Evolutionary conservation across 2,888 invertebrate species (phyloP).

Genomic region (Caradrina clavipalpis): DNA sequence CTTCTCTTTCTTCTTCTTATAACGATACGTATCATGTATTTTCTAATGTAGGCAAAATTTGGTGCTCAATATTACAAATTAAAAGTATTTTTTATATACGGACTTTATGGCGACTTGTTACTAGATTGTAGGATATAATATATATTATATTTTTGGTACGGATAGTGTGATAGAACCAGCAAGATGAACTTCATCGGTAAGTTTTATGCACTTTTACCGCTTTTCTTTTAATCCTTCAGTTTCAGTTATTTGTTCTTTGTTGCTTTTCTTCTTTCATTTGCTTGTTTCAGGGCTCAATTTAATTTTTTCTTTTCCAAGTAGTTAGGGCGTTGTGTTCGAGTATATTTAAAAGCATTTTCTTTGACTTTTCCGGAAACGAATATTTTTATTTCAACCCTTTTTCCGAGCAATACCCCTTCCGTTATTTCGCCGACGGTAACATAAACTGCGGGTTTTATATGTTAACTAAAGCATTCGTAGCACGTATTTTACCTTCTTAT

Average conservation of each 20-base stretch:
- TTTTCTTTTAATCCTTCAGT: background rate
- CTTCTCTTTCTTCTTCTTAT: constrained; percentile 77
- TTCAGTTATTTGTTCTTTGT: background rate
- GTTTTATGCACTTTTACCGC: constrained; percentile 65
- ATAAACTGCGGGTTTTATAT: constrained; percentile 29
- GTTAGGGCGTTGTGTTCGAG: background rate
- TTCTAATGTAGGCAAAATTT: constrained; percentile 81
- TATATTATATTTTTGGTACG: constrained; percentile 67
- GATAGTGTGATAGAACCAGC: constrained; percentile 76
- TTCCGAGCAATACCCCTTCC: background rate
- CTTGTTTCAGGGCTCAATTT: background rate
- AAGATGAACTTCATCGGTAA: constrained; percentile 89
- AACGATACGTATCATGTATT: constrained; percentile 89
- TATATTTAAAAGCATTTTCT: background rate
- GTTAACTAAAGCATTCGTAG: constrained; percentile 34
- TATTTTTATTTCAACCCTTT: constrained; percentile 6
- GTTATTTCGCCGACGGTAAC: constrained; percentile 23
- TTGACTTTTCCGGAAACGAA: background rate
- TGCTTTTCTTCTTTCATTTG: constrained; percentile 8
- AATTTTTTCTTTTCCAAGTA: background rate
- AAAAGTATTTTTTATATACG: constrained; percentile 85
- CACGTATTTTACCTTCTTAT: constrained; percentile 28
- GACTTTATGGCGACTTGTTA: constrained; percentile 83
- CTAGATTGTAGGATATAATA: constrained; percentile 67
- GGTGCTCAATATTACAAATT: constrained; percentile 85